Evolutionary conservation across 2,888 invertebrate genomes (phyloP).

Genomic region (Drosophila fulvimacula): DNA sequence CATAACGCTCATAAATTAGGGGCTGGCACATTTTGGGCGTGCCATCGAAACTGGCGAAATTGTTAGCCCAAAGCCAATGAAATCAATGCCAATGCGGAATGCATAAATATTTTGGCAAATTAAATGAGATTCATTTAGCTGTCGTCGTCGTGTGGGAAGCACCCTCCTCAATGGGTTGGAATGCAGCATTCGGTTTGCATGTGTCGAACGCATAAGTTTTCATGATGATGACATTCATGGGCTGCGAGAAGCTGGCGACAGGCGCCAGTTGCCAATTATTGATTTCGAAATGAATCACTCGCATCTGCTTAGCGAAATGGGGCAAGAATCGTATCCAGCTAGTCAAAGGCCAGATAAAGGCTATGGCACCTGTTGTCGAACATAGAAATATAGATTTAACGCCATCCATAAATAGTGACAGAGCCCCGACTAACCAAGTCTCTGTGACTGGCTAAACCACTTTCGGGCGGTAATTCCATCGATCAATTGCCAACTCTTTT

Average conservation of each 20-base stretch:
- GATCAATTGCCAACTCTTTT: constrained; percentile 44
- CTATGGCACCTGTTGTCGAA: constrained; percentile 48
- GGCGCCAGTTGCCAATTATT: constrained; percentile 54
- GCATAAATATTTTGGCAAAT: constrained; percentile 78
- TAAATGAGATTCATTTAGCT: constrained; percentile 76
- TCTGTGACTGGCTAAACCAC: constrained; percentile 52
- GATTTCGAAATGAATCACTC: constrained; percentile 48
- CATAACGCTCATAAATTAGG: constrained; percentile 70
- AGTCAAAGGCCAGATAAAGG: constrained; percentile 14
- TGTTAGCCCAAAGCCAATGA: constrained; percentile 33
- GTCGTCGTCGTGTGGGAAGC: constrained; percentile 60
- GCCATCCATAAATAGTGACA: constrained; percentile 46
- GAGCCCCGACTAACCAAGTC: neutral
- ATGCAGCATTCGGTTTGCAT: constrained; percentile 54
- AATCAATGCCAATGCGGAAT: constrained; percentile 67
- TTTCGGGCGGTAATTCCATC: constrained; percentile 63
- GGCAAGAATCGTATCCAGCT: constrained; percentile 39
- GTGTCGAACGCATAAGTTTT: constrained; percentile 69
- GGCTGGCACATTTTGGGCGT: constrained; percentile 63
- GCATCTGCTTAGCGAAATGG: constrained; percentile 43
- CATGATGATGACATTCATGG: constrained; percentile 71
- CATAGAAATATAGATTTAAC: constrained; percentile 46
- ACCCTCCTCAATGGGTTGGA: constrained; percentile 42
- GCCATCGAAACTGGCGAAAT: constrained; percentile 33
- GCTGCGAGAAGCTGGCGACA: constrained; percentile 33